Evolutionary conservation across 2,113 vertebrate genomes (phyloP).

Genomic region (Meleagris gallopavo): DNA sequence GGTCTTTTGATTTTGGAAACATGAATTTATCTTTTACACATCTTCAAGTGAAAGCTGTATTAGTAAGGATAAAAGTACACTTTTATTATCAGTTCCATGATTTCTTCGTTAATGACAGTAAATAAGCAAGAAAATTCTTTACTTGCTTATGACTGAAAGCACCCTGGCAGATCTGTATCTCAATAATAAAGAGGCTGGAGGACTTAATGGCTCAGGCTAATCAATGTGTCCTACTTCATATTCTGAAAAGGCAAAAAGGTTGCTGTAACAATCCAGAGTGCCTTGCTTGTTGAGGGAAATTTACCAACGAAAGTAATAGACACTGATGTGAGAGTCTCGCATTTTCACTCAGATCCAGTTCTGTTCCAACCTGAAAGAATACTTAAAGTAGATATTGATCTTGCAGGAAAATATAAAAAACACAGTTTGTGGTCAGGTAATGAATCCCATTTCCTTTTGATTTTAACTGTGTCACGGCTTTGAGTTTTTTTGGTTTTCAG

Average conservation of each 20-base stretch:
- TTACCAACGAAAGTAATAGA: not conserved
- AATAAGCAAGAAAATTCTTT: not conserved
- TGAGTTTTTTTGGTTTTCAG: too few species aligned
- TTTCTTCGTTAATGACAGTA: not conserved
- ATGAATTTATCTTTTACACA: not conserved
- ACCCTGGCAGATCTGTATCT: not conserved
- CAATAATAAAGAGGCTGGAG: not conserved
- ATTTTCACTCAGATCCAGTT: not conserved
- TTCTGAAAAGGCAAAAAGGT: not conserved
- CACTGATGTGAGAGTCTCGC: not conserved
- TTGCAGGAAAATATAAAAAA: not conserved
- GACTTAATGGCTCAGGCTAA: not conserved
- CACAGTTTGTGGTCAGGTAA: not conserved
- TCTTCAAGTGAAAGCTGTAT: not conserved
- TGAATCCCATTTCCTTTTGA: not conserved
- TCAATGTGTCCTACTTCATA: accelerated
- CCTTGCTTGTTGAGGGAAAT: not conserved
- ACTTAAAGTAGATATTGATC: not conserved
- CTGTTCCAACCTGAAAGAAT: not conserved
- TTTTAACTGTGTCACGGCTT: not conserved
- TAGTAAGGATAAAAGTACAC: accelerated
- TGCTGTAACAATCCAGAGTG: accelerated
- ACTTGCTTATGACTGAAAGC: not conserved
- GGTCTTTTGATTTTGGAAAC: not conserved
- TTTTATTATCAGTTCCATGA: not conserved